Percentiles rank a stretch among this genome's conserved stretches.
These are phyloP conservation scores for Microdon myrmicae DNA, from an alignment of 2,888 invertebrate species.

Conservation along the genomic window DNA sequence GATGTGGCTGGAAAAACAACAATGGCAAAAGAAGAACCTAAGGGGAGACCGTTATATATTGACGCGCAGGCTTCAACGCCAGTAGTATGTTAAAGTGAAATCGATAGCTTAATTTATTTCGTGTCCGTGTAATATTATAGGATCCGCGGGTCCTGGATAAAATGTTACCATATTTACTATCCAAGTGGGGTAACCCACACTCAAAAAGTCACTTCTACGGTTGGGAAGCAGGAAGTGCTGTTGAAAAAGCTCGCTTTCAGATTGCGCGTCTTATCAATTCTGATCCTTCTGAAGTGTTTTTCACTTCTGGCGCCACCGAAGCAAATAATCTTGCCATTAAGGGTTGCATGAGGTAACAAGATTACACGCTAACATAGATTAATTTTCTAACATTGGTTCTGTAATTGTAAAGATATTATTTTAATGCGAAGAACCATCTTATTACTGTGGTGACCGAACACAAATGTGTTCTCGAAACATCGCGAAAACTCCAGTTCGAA, in stretches of 20 bases:
- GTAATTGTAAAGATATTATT: slow-evolving; percentile 76
- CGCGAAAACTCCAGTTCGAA: slow-evolving; percentile 92
- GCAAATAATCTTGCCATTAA: slow-evolving; percentile 98
- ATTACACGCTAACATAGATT: too few species aligned
- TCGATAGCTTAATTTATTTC: too few species aligned
- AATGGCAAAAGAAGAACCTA: slow-evolving; percentile 60
- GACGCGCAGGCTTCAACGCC: slow-evolving; percentile 98
- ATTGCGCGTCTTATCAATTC: slow-evolving; percentile 90
- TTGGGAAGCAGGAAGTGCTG: slow-evolving; percentile 97
- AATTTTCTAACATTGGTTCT: background rate
- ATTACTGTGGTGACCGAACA: slow-evolving; percentile 99
- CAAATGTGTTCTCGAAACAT: slow-evolving; percentile 98
- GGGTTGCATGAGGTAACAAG: slow-evolving; percentile 88
- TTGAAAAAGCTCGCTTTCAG: slow-evolving; percentile 91
- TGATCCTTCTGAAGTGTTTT: slow-evolving; percentile 96
- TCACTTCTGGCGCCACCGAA: slow-evolving; percentile 99
- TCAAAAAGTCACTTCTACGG: slow-evolving; percentile 99
- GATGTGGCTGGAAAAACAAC: too few species aligned
- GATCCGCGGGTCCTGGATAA: slow-evolving; percentile 97
- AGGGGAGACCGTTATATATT: slow-evolving; percentile 89
- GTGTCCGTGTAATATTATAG: too few species aligned
- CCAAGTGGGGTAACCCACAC: slow-evolving; percentile 96
- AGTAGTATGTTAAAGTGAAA: slow-evolving; percentile 73
- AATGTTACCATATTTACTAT: slow-evolving; percentile 93
- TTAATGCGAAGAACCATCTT: slow-evolving; percentile 90